phyloP scores from a whole-genome alignment of 1,140 invertebrate species.

The Pygmarrhopalites habei region DNA sequence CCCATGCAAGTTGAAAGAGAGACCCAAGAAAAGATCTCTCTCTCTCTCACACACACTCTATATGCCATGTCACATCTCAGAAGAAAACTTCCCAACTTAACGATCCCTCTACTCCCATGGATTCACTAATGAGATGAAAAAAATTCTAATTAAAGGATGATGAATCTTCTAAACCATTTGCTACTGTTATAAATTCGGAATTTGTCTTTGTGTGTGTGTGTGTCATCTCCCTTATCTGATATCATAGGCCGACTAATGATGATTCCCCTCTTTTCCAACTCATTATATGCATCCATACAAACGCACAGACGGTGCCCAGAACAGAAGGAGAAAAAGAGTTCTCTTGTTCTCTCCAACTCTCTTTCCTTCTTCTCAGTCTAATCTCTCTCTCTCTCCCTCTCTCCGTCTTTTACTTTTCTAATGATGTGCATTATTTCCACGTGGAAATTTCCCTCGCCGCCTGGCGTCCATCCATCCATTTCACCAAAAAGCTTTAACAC shows the following conservation, averaged over 20 bases:
- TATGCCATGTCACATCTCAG: constrained; percentile 24
- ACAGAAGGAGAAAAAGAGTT: too few species aligned
- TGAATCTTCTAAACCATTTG: constrained; percentile 37
- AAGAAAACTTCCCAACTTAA: constrained; percentile 28
- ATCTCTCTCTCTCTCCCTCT: neutral
- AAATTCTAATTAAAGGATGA: constrained; percentile 40
- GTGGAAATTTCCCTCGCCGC: too few species aligned
- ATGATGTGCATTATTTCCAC: constrained; percentile 22
- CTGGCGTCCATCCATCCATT: too few species aligned
- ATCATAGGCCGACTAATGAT: constrained; percentile 30
- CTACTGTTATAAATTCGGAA: constrained; percentile 33
- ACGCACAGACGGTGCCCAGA: neutral
- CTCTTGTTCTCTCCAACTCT: constrained; percentile 1
- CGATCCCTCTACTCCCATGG: constrained; percentile 26
- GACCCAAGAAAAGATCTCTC: neutral
- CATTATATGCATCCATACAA: neutral
- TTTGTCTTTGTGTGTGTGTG: constrained; percentile 37
- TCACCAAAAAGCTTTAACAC: too few species aligned
- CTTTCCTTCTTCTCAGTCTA: constrained; percentile 14
- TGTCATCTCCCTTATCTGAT: constrained; percentile 29
- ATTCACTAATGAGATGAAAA: constrained; percentile 38
- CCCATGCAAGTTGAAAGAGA: too few species aligned
- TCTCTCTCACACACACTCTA: too few species aligned
- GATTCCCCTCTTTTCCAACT: constrained; percentile 5
- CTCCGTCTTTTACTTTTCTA: too few species aligned